A percentile compares a stretch with the other conserved stretches of the same genome.
Conservation (phyloP, 2,113 vertebrate genomes). For the Vidua macroura region DNA sequence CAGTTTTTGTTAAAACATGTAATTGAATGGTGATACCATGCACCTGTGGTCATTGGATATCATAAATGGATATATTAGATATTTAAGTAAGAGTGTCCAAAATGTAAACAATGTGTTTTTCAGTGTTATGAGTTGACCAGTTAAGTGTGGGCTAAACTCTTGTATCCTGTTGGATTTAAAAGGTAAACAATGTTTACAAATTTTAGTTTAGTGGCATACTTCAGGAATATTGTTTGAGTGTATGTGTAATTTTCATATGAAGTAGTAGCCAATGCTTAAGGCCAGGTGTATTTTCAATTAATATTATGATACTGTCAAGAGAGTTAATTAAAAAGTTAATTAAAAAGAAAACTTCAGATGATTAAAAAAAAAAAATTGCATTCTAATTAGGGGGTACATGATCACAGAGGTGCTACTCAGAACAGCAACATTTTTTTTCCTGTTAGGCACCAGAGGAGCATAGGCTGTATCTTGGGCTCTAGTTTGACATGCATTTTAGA, state of each 20-base stretch:
- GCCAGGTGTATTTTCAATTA: background rate
- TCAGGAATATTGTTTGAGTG: background rate
- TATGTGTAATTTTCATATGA: background rate
- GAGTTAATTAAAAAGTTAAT: background rate
- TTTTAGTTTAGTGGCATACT: background rate
- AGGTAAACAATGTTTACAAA: background rate
- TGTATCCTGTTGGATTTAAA: background rate
- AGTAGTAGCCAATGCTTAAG: background rate
- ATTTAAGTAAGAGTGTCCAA: background rate
- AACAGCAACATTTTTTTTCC: background rate
- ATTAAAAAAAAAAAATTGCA: background rate
- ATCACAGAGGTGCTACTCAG: background rate
- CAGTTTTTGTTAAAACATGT: background rate
- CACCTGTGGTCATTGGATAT: background rate
- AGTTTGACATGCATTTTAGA: background rate
- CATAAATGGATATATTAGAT: background rate
- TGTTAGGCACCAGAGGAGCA: background rate
- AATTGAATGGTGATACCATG: background rate
- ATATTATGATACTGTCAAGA: background rate
- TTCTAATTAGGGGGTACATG: background rate
- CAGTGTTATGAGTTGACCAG: background rate
- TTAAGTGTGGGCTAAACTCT: background rate
- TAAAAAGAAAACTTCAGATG: background rate
- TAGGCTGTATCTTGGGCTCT: background rate
- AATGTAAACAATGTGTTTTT: background rate